phyloP scores from a whole-genome alignment of 2,888 invertebrate species.

The Carcina quercana region DNA sequence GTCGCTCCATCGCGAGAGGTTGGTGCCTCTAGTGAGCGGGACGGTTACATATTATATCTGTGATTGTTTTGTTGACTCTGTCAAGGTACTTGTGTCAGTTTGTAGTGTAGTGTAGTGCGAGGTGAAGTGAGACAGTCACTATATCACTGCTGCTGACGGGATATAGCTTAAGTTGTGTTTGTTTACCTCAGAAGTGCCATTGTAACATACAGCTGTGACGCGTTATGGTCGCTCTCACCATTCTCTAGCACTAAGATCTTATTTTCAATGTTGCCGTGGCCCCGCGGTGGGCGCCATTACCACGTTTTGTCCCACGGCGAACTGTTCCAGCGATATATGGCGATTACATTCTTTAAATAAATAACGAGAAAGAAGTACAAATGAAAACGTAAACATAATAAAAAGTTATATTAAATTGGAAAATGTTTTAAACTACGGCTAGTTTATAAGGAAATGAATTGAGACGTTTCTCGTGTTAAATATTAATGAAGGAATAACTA shows the following conservation, averaged over 20 bases:
- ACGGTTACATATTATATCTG: slow-evolving; percentile 37
- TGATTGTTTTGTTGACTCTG: slow-evolving; percentile 52
- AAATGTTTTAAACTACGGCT: slow-evolving; percentile 58
- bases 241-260: slow-evolving; percentile 7
- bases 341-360: too few species aligned
- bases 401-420: slow-evolving; percentile 30
- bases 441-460: slow-evolving; percentile 62
- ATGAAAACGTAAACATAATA: slow-evolving; percentile 52
- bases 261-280: slow-evolving; percentile 9
- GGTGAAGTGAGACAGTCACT: too few species aligned
- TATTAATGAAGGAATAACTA: slow-evolving; percentile 25
- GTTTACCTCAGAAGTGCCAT: slow-evolving; percentile 68
- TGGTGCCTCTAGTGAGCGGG: slow-evolving; percentile 19
- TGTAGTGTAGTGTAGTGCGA: slow-evolving; percentile 18
- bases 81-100: slow-evolving; percentile 44
- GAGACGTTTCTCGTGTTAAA: slow-evolving; percentile 29
- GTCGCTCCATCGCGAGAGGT: slow-evolving; percentile 28
- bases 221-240: slow-evolving; percentile 17
- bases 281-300: slow-evolving; percentile 28
- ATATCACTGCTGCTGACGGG: slow-evolving; percentile 15
- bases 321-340: too few species aligned
- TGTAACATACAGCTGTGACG: slow-evolving; percentile 23
- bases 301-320: too few species aligned
- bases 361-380: slow-evolving; percentile 65
- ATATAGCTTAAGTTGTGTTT: slow-evolving; percentile 47